phyloP scores from a whole-genome alignment of 2,113 vertebrate species.

The Menura novaehollandiae region DNA sequence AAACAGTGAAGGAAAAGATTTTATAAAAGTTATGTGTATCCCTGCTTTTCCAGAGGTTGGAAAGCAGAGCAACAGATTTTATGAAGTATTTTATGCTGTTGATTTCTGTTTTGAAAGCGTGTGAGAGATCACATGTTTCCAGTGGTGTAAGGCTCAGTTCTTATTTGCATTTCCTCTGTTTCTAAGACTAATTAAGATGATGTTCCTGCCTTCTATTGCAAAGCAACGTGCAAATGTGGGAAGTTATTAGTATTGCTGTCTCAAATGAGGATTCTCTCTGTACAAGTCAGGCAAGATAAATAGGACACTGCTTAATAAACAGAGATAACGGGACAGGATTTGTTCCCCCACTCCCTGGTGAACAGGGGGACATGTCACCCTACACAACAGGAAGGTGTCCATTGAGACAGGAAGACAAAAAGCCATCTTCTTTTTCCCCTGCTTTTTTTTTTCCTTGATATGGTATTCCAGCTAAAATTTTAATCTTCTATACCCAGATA shows the following conservation, averaged over 20 bases:
- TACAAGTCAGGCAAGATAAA: background rate
- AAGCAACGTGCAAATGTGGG: background rate
- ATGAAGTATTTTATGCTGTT: background rate
- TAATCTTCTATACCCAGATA: accelerated
- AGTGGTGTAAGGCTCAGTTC: background rate
- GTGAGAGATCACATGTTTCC: background rate
- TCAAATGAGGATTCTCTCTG: background rate
- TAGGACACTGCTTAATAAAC: background rate
- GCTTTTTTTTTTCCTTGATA: background rate
- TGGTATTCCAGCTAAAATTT: background rate
- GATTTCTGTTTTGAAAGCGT: background rate
- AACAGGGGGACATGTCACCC: background rate
- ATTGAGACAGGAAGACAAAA: background rate
- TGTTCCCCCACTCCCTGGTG: background rate
- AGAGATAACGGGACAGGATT: background rate
- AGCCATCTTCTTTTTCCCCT: background rate
- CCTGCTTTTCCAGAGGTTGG: background rate
- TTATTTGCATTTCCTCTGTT: background rate
- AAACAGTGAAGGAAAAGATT: background rate
- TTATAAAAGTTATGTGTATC: background rate
- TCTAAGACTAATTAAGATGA: background rate
- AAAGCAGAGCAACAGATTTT: background rate
- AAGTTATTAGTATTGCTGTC: background rate
- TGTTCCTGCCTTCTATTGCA: background rate
- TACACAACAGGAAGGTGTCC: background rate